A percentile compares a stretch with the other conserved stretches of the same genome.
These are phyloP conservation scores for Bufotes viridis DNA, from an alignment of 2,797 vertebrate species.

Conservation along the genomic window DNA sequence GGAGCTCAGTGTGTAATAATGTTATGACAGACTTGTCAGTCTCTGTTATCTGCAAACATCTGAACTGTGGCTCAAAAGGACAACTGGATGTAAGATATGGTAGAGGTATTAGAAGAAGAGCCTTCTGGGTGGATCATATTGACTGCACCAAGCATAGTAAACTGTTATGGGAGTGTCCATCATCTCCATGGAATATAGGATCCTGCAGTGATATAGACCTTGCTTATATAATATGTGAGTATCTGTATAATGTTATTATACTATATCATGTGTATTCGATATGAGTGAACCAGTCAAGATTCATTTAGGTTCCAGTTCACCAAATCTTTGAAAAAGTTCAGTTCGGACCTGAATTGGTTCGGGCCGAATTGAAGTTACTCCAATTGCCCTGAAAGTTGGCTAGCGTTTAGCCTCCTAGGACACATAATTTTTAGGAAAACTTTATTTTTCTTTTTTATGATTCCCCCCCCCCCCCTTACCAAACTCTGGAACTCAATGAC, in stretches of 20 bases:
- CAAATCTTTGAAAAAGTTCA: no score
- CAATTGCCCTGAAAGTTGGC: no score
- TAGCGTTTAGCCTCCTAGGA: no score
- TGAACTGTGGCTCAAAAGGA: neutral
- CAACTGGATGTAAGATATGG: neutral
- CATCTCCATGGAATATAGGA: neutral
- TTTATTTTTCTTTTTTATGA: no score
- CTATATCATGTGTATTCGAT: no score
- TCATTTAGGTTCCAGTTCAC: no score
- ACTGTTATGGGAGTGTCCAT: constrained; percentile 12
- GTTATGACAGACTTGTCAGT: neutral
- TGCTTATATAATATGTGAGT: constrained; percentile 27
- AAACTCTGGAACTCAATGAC: no score
- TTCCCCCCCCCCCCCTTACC: no score
- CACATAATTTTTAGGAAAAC: no score
- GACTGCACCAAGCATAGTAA: neutral
- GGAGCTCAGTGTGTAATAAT: constrained; percentile 8
- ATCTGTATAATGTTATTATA: neutral
- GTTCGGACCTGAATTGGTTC: no score
- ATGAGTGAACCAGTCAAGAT: no score
- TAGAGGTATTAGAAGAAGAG: neutral
- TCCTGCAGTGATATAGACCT: neutral
- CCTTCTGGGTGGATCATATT: constrained; percentile 27
- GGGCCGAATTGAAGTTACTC: no score
- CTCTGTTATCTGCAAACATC: constrained; percentile 34